Base-by-base conservation (phyloP, 2,113 vertebrate genomes). In the Sylvilagus bachmani region DNA sequence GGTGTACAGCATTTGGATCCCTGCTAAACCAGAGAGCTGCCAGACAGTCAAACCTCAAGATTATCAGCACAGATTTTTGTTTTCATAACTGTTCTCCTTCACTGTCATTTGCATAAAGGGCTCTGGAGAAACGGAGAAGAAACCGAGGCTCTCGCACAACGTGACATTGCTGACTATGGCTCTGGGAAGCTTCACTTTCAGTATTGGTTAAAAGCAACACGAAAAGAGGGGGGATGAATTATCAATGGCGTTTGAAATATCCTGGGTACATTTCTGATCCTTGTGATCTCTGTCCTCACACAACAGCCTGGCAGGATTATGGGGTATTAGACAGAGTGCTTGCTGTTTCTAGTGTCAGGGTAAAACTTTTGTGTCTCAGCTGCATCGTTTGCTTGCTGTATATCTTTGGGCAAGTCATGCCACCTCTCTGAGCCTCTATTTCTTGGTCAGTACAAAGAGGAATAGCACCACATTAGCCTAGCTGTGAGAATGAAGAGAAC, bases 71-170 rank as follows among this genome's bases (percentile, higher is more conserved):
- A 79, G 83, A 70, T 85, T 94, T 96, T 92, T 61, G 87, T 86
- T 92, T 88, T 89, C 90, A 85, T 86, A 93, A 88, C 58, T 67
- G 5, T 51, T 95, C 69, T 93, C 31, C 33, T 53, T 90, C 61
- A 3, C 31, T 87, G 74, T 49, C 58, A 66, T 85, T 94, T 94
- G 71, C 67, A 83, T 86, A 87, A 96, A 93, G 62, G 80, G 86
- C 88, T 87, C 44, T 1, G 53, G 90, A 80, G 81, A 93, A 96
- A 95, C 80, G 85, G 82, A 82, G 85, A 84, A 79, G 83, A 75
- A 91, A 89, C 55, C 24, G 36, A 53, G 74, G 44, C 51, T 64
- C 58, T 64, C 51, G 64, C 8, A 13, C 44, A 61, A 84, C 55
- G 31, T 44, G 44, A 78, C 77, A 29, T 71, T 69, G 77, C 73